Evolutionary conservation across 2,113 vertebrate species (phyloP).

Genomic region (Chrysemys picta): DNA sequence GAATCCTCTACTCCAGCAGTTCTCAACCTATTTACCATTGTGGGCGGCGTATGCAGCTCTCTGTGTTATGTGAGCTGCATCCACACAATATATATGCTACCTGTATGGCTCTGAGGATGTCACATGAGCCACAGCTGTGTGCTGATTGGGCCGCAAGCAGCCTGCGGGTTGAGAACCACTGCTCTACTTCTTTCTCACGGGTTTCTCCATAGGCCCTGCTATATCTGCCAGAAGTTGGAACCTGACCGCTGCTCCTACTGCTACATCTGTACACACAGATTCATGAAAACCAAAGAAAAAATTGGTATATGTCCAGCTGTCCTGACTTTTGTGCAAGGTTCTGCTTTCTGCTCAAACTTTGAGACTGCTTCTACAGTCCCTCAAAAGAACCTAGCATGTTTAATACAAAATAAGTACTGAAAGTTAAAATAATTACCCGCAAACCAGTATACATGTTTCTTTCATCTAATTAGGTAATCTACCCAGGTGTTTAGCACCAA

Average conservation of each 20-base stretch:
- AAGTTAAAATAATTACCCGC: slow-evolving; percentile 71
- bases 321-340: not conserved
- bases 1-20: not conserved
- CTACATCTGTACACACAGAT: not conserved
- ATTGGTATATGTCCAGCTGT: rapidly evolving
- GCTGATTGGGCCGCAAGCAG: too few relatives aligned
- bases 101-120: too few relatives aligned
- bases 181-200: not conserved
- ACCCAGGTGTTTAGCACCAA: slow-evolving; percentile 77
- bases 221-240: not conserved
- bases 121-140: too few relatives aligned
- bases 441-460: slow-evolving; percentile 54
- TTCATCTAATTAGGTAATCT: slow-evolving; percentile 75
- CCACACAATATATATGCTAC: too few relatives aligned
- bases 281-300: not conserved
- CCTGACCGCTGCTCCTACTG: not conserved
- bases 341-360: not conserved
- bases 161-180: too few relatives aligned
- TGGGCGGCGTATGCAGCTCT: too few relatives aligned
- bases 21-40: too few relatives aligned
- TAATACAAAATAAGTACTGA: not conserved
- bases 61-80: too few relatives aligned
- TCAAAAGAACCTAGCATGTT: not conserved
- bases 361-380: rapidly evolving
- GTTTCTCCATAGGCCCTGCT: not conserved